Evolutionary conservation across 2,797 vertebrate species (phyloP).

Genomic region (Podarcis siculus): DNA sequence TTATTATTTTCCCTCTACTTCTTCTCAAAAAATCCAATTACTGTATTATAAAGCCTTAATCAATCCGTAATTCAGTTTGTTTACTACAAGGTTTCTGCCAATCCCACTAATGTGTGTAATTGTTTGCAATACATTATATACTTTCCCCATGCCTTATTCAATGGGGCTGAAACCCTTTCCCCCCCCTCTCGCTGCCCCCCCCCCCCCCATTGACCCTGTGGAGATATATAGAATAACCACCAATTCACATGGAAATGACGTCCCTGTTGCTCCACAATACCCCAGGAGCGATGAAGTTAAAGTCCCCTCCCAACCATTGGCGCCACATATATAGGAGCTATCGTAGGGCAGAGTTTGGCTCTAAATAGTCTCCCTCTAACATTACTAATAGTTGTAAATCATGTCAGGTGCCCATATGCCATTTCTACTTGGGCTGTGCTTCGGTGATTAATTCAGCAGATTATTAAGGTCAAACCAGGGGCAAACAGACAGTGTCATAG

Average conservation of each 20-base stretch:
- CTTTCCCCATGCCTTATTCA: too few species aligned
- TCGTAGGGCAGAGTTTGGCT: slow-evolving; percentile 18
- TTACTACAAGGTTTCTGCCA: too few species aligned
- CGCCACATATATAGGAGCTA: slow-evolving; percentile 29
- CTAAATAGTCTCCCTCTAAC: slow-evolving; percentile 49
- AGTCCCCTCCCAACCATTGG: slow-evolving; percentile 42
- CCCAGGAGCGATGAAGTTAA: slow-evolving; percentile 58
- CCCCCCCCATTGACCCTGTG: neutral
- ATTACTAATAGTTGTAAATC: slow-evolving; percentile 68
- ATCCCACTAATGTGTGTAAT: too few species aligned
- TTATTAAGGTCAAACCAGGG: slow-evolving; percentile 76
- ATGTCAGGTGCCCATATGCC: slow-evolving; percentile 52
- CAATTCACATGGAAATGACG: slow-evolving; percentile 63
- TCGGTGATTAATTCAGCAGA: slow-evolving; percentile 74
- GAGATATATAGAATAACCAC: slow-evolving; percentile 49
- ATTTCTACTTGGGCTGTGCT: slow-evolving; percentile 60
- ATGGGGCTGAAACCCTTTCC: too few species aligned
- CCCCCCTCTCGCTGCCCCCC: too few species aligned
- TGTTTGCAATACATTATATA: too few species aligned
- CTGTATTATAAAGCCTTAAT: too few species aligned
- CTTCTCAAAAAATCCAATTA: too few species aligned
- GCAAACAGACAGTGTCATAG: slow-evolving; percentile 50
- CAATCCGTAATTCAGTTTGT: too few species aligned
- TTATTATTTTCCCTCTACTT: too few species aligned
- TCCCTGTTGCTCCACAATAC: slow-evolving; percentile 55